These are phyloP conservation scores for Amblyteles armatorius DNA, from an alignment of 2,888 invertebrate genomes.

Conservation along the genomic window DNA sequence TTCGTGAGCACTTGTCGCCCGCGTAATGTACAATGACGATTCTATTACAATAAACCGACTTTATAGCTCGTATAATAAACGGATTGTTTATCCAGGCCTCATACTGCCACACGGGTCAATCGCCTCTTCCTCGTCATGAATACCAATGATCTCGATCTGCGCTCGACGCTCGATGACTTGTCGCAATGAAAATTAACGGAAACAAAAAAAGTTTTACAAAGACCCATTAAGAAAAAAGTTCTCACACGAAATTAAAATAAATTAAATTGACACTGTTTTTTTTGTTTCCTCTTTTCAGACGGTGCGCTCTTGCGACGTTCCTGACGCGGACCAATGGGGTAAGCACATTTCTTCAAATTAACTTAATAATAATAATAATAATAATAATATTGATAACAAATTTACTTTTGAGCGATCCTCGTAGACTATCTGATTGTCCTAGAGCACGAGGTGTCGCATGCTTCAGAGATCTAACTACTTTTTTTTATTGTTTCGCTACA, in stretches of 20 bases:
- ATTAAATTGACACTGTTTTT: conserved; percentile 32
- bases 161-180: conserved; percentile 13
- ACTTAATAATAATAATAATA: background rate
- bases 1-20: conserved; percentile 43
- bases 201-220: conserved; percentile 30
- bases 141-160: conserved; percentile 49
- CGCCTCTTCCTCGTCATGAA: conserved; percentile 56
- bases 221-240: conserved; percentile 44
- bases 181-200: conserved; percentile 10
- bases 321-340: conserved; percentile 54
- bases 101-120: conserved; percentile 38
- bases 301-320: conserved; percentile 39
- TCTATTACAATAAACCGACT: conserved; percentile 49
- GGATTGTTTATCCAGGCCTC: background rate
- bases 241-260: conserved; percentile 38
- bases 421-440: conserved; percentile 19
- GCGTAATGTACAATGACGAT: conserved; percentile 54
- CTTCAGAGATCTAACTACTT: background rate
- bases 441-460: conserved; percentile 33
- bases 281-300: conserved; percentile 59
- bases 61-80: conserved; percentile 32
- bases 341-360: conserved; percentile 18
- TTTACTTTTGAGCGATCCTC: background rate
- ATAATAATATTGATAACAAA: background rate
- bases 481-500: background rate